Evolutionary conservation across 2,888 invertebrate genomes (phyloP), one percentile per base, ranked within the genome.

Genomic region (Scaptomyza parva): DNA sequence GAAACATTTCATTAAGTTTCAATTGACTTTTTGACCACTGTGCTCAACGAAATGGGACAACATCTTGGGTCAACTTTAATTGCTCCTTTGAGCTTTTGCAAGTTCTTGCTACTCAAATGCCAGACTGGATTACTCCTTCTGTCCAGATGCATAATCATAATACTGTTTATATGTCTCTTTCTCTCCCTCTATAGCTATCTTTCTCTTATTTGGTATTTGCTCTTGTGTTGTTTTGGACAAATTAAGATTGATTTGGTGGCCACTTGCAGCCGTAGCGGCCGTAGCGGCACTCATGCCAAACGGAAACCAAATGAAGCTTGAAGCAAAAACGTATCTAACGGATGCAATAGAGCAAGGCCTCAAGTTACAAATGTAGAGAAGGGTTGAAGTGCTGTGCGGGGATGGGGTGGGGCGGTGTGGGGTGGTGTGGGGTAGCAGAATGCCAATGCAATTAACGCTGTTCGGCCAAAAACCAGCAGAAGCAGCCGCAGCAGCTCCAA

Each of bases 31-130:
- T 5, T 22, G 9, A 26, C 53, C 61, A 73, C 64, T 39, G 76
- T 73, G 61, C 65, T n/a, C n/a, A 24, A 24, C 39, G 50, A 35
- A 14, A n/a, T n/a, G 6, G 35, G 28, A 64, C 71, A 59, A 61
- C 65, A 66, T 73, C 86, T 84, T 86, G 81, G 86, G 84, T 80
- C 78, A 83, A 72, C 65, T 86, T 86, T 82, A 82, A 82, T 82
- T 86, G 82, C 77, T 62, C 62, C 62, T 52, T 62, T 71, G 70
- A 51, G 52, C 39, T 30, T 50, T 45, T n/a, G n/a, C n/a, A n/a
- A n/a, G n/a, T n/a, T n/a, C 28, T 48, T 67, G 61, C 65, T 52
- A 53, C 65, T 74, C 71, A 74, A 76, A 71, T n/a, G n/a, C n/a
- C n/a, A n/a, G n/a, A n/a, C n/a, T n/a, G n/a, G n/a, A n/a, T 76